Conservation (phyloP, 1,140 invertebrate genomes). For the Augochlora pura region DNA sequence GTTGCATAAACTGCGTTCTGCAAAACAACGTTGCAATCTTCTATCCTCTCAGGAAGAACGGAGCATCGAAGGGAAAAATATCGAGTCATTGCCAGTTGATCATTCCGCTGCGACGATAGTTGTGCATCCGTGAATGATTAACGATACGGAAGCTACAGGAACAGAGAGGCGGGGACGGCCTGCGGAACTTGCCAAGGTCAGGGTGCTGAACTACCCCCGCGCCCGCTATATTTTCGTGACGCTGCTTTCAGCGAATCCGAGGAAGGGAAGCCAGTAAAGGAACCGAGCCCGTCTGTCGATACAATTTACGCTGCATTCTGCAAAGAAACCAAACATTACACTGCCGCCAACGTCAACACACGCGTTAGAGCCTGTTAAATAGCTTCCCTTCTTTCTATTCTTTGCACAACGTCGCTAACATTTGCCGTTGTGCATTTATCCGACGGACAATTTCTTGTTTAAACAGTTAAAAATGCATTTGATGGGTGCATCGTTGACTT, state of each 20-base stretch:
- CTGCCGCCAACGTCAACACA: not conserved
- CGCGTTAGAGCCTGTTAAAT: not conserved
- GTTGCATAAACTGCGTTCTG: too few relatives aligned
- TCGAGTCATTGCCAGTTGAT: not conserved
- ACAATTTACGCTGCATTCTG: not conserved
- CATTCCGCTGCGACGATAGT: not conserved
- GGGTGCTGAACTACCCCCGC: constrained; percentile 4
- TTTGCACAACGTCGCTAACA: too few relatives aligned
- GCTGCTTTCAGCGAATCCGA: constrained; percentile 12
- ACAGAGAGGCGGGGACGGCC: not conserved
- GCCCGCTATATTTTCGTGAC: not conserved
- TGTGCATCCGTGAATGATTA: not conserved
- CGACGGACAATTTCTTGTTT: too few relatives aligned
- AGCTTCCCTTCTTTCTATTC: not conserved
- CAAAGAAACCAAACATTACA: not conserved
- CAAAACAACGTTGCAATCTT: too few relatives aligned
- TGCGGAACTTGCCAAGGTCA: constrained; percentile 46
- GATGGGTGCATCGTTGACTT: too few relatives aligned
- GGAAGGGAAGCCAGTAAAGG: not conserved
- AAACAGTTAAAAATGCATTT: too few relatives aligned
- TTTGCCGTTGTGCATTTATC: too few relatives aligned
- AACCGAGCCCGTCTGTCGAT: not conserved
- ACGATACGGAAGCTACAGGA: too few relatives aligned
- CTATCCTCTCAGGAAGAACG: too few relatives aligned
- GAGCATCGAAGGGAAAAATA: too few relatives aligned